Percentiles rank a stretch among this genome's conserved stretches.
phyloP scores from a whole-genome alignment of 2,888 invertebrate genomes.

The Drosophila tanythrix region DNA sequence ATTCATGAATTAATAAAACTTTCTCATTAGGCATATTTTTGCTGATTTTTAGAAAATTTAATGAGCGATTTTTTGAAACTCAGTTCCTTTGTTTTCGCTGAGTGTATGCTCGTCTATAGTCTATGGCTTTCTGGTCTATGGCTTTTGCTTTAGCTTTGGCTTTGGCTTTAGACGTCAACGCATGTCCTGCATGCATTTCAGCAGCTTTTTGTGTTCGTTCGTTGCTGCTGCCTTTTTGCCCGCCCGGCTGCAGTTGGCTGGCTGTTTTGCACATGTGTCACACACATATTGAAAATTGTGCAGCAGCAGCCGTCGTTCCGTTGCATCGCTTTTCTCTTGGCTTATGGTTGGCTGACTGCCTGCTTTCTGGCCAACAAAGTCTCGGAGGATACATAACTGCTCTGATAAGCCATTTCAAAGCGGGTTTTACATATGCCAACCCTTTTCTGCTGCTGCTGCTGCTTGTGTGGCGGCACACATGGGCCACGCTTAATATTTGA shows the following conservation, averaged over 20 bases:
- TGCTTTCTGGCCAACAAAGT: conserved; percentile 51
- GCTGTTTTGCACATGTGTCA: conserved; percentile 65
- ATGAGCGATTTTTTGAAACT: neutral
- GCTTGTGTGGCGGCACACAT: conserved; percentile 36
- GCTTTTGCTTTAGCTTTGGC: conserved; percentile 47
- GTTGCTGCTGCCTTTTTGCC: conserved; percentile 3
- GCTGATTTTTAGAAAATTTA: neutral
- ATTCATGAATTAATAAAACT: neutral
- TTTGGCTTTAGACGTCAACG: conserved; percentile 66
- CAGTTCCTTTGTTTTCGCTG: neutral
- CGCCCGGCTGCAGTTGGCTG: conserved; percentile 21
- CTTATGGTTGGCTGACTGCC: conserved; percentile 57
- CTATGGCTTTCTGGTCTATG: conserved; percentile 42
- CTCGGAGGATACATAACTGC: conserved; percentile 49
- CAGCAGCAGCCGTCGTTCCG: conserved; percentile 46
- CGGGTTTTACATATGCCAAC: conserved; percentile 76
- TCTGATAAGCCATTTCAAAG: conserved; percentile 74
- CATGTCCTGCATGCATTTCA: conserved; percentile 50
- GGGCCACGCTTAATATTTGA: conserved; percentile 66
- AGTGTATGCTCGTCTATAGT: conserved; percentile 1
- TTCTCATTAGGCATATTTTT: neutral
- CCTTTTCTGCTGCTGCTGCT: neutral
- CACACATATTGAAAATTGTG: conserved; percentile 68
- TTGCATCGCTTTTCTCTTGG: conserved; percentile 67
- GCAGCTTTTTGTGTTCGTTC: conserved; percentile 13